Evolutionary conservation across 2,113 vertebrate species (phyloP).

Genomic region (Crotophaga sulcirostris): DNA sequence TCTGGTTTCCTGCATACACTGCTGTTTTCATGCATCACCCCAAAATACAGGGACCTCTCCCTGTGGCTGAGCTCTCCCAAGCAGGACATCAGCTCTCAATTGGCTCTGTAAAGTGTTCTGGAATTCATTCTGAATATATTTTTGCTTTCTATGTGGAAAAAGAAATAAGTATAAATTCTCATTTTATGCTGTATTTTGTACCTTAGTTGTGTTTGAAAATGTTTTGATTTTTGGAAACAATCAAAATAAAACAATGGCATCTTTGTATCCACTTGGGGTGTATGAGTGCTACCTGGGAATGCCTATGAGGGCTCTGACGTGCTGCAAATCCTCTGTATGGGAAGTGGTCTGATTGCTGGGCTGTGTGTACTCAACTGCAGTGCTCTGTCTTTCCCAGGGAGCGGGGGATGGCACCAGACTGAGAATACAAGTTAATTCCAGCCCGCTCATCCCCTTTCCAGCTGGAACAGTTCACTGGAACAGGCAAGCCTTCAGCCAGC

Average conservation of each 20-base stretch:
- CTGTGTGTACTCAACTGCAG: not conserved
- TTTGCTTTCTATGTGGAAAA: constrained; percentile 74
- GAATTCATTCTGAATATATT: constrained; percentile 60
- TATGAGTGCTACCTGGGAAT: not conserved
- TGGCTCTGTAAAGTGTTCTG: constrained; percentile 66
- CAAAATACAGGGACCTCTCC: constrained; percentile 7
- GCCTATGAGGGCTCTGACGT: no score
- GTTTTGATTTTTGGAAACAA: constrained; percentile 79
- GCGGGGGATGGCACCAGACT: not conserved
- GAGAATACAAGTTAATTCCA: not conserved
- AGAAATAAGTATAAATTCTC: constrained; percentile 70
- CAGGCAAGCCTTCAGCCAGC: not conserved
- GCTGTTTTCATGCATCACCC: constrained; percentile 46
- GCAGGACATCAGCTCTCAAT: constrained; percentile 9
- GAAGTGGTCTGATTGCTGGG: no score
- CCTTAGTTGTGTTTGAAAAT: constrained; percentile 80
- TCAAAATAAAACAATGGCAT: constrained; percentile 78
- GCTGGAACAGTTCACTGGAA: not conserved
- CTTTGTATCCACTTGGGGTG: constrained; percentile 64
- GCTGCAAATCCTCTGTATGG: not conserved
- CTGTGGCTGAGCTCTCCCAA: not conserved
- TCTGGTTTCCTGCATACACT: constrained; percentile 24
- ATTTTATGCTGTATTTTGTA: constrained; percentile 84
- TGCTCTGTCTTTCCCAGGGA: not conserved
- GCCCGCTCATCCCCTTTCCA: accelerated